These are phyloP conservation scores for Lordiphosa andalusiaca DNA, from an alignment of 2,888 invertebrate genomes.

Conservation along the genomic window DNA sequence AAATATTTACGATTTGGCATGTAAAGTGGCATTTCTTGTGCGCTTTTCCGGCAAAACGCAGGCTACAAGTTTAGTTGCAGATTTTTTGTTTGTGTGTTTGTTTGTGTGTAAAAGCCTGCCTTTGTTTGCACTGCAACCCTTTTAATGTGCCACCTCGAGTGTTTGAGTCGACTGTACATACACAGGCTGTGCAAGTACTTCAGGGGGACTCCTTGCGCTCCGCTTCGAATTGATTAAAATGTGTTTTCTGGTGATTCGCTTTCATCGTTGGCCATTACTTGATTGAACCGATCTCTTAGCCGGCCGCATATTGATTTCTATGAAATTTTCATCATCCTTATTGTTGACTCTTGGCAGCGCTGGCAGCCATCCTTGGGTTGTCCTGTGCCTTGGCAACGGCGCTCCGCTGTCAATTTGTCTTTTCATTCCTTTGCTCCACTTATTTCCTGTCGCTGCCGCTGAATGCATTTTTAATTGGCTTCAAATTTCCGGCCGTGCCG, in stretches of 20 bases:
- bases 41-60: conserved; percentile 52
- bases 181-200: background rate
- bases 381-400: conserved; percentile 17
- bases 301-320: conserved; percentile 42
- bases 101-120: conserved; percentile 41
- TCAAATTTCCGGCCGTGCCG: conserved; percentile 51
- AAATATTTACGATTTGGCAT: conserved; percentile 71
- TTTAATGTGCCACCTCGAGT: conserved; percentile 56
- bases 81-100: conserved; percentile 45
- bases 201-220: conserved; percentile 18
- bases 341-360: conserved; percentile 2
- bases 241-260: conserved; percentile 14
- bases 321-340: conserved; percentile 16
- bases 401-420: conserved; percentile 55
- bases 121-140: conserved; percentile 50
- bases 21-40: conserved; percentile 70
- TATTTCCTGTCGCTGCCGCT: conserved; percentile 52
- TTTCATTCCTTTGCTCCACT: conserved; percentile 32
- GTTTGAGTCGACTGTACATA: conserved; percentile 41
- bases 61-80: conserved; percentile 38
- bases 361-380: conserved; percentile 16
- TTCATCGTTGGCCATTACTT: conserved; percentile 23
- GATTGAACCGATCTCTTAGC: conserved; percentile 49
- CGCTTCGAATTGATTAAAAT: conserved; percentile 29
- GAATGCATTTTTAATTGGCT: conserved; percentile 66